Evolutionary conservation across 2,888 invertebrate genomes (phyloP).

Genomic region (Pachydiplax longipennis): DNA sequence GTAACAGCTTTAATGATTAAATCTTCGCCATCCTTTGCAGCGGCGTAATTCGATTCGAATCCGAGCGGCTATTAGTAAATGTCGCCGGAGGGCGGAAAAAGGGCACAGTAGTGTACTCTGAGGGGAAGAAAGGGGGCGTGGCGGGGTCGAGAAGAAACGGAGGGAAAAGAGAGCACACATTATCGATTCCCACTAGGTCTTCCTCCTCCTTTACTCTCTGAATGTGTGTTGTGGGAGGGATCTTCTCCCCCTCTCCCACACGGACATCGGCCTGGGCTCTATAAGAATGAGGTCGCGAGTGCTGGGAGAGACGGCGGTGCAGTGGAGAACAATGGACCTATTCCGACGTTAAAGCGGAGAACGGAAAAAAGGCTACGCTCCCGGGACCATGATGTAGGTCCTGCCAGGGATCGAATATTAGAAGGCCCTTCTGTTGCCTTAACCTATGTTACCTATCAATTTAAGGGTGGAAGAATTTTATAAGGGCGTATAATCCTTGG

Average conservation of each 20-base stretch:
- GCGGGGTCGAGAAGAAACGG: background rate
- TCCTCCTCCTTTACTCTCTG: background rate
- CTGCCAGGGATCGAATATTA: background rate
- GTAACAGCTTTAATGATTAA: no score
- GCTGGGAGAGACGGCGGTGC: background rate
- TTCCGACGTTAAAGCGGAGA: background rate
- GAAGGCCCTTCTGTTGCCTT: background rate
- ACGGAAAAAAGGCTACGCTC: background rate
- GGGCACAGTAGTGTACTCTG: no score
- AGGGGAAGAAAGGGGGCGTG: background rate
- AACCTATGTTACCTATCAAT: background rate
- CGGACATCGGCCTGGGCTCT: background rate
- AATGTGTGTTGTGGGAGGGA: background rate
- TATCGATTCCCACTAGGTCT: background rate
- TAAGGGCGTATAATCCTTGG: background rate
- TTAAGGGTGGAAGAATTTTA: background rate
- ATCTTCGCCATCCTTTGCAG: no score
- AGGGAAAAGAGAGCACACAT: background rate
- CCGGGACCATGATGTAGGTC: background rate
- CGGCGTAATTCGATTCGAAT: no score
- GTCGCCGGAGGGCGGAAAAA: no score
- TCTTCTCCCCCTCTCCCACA: background rate
- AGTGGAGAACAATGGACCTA: background rate
- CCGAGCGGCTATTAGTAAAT: no score
- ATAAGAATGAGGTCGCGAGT: background rate